Conservation (phyloP, 2,888 invertebrate species). For the Microctonus aethiopoides region DNA sequence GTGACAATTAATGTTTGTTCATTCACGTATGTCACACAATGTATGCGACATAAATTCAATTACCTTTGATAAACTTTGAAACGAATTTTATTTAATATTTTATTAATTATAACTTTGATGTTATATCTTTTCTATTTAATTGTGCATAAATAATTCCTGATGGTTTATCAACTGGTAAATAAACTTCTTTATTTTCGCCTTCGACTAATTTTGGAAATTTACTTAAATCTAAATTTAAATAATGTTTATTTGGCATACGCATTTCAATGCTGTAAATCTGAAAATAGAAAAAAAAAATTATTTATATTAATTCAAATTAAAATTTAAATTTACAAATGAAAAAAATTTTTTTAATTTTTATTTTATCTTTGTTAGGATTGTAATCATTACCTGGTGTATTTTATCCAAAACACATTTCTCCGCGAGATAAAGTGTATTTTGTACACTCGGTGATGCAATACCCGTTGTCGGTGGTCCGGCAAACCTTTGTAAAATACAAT, state of each 20-base stretch:
- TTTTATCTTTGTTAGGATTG: no score
- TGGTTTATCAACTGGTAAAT: constrained; percentile 82
- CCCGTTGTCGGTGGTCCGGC: constrained; percentile 81
- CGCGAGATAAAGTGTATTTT: constrained; percentile 80
- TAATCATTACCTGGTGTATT: constrained; percentile 74
- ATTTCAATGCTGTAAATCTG: constrained; percentile 79
- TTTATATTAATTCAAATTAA: neutral
- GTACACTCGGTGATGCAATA: constrained; percentile 81
- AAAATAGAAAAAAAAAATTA: neutral
- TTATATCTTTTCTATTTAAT: constrained; percentile 72
- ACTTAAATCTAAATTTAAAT: constrained; percentile 79
- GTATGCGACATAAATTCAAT: neutral
- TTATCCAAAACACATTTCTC: constrained; percentile 77
- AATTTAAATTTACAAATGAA: neutral
- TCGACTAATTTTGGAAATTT: constrained; percentile 77
- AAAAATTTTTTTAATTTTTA: neutral
- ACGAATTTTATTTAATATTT: neutral
- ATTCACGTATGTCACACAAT: neutral
- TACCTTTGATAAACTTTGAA: neutral
- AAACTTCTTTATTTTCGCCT: constrained; percentile 76
- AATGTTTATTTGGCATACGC: constrained; percentile 86
- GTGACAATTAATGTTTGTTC: neutral
- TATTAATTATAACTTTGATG: constrained; percentile 69
- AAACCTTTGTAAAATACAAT: constrained; percentile 79
- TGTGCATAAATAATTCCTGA: constrained; percentile 81